Evolutionary conservation across 2,888 invertebrate genomes (phyloP), one percentile per base, ranked within the genome.

Genomic region (Entomobrya multifasciata): DNA sequence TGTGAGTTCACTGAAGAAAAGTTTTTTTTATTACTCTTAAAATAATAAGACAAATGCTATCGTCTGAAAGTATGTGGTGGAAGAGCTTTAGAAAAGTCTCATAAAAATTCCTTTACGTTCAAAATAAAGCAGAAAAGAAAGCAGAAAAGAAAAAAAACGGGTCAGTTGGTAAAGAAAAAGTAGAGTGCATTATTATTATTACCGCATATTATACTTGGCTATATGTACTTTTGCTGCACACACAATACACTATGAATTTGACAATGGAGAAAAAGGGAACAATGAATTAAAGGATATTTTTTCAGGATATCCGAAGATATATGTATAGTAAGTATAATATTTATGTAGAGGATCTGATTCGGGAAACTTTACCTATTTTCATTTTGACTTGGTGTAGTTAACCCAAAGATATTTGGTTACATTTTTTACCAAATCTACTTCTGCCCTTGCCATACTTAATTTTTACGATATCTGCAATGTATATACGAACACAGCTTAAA

Each of bases 1-100:
- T 27, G 80, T 52, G 80, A 41, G 80, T 80, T 80, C 49, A 80
- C 49, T 80, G 67, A 36, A n/a, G 30, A 60, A 41, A 10, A 55
- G 36, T 5, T 77, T 77, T 44, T 49, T 20, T 60, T 55, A 20
- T 60, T 60, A 60, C 25, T 60, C 8, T 36, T 62, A 13, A 22
- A 80, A 80, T 27, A 10, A 27, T 25, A 15, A 10, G 30, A 8
- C 30, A 13, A 6, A 5, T 49, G 22, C n/a, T 36, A 4, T 36
- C 4, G 5, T 36, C 5, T 36, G 36, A 6, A 36, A 4, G 36
- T 8, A 8, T 36, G 36, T 36, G 8, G 20, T 62, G 30, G 15
- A n/a, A 6, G 22, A 52, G 67, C 30, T 65, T 47, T 17, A 41
- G 13, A 41, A 62, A 79, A 65, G 41, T 65, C 49, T 49, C 65